Conservation (phyloP, 2,113 vertebrate genomes). For the Peucedramus taeniatus region DNA sequence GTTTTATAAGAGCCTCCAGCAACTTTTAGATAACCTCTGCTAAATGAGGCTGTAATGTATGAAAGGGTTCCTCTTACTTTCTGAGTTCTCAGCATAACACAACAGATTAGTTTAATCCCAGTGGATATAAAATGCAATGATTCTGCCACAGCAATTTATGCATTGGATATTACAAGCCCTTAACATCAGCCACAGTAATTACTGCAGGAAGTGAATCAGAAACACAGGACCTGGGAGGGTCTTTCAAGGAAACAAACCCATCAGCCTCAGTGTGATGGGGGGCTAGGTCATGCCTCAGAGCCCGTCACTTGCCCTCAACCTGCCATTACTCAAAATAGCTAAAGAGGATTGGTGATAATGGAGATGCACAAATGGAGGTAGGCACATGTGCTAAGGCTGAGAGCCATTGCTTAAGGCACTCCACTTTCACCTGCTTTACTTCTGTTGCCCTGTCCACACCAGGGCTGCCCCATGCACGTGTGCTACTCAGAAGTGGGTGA, state of each 20-base stretch:
- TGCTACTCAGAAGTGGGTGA: not conserved
- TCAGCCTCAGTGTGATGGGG: not conserved
- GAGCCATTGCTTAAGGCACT: not conserved
- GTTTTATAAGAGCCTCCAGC: not conserved
- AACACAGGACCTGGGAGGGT: not conserved
- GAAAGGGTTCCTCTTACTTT: not conserved
- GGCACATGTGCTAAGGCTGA: not conserved
- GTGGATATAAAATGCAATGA: not conserved
- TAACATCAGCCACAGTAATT: not conserved
- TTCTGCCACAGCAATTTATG: not conserved
- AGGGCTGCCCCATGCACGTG: not conserved
- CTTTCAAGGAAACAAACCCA: not conserved
- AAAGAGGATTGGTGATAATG: not conserved
- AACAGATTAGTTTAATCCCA: conserved; percentile 15
- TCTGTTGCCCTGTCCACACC: not conserved
- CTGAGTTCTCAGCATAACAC: not conserved
- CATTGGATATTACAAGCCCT: not conserved
- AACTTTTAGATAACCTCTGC: not conserved
- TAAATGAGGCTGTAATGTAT: not conserved
- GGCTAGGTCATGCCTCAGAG: not conserved
- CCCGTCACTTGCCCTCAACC: not conserved
- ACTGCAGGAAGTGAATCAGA: not conserved
- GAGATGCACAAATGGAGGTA: not conserved
- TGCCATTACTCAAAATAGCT: not conserved
- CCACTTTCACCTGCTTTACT: not conserved